Base-by-base conservation (phyloP, 2,888 invertebrate genomes). In the Hylaea fasciaria region DNA sequence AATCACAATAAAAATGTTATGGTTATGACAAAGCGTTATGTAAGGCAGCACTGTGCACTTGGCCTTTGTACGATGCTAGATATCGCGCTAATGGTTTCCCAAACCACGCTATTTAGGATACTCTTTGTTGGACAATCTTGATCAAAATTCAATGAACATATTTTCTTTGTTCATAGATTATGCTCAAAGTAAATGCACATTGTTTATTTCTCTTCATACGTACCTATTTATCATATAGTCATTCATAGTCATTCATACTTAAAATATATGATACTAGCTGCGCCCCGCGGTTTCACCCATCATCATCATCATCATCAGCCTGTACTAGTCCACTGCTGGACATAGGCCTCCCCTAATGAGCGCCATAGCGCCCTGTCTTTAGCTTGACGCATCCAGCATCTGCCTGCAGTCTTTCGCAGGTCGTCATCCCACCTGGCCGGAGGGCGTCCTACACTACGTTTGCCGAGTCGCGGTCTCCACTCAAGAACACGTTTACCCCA, bases 91-190 rank as follows among this genome's bases (percentile, higher is more conserved):
- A 76, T 75, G 73, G 74, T 72, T 82, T 82, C 80, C 75, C 81
- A 81, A 81, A 76, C 71, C 70, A 64, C 67, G 71, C 70, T 73
- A 74, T 79, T 77, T 74, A 75, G 72, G 74, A 78, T 76, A 72
- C 74, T 75, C 82, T 81, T 81, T 82, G 81, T 82, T 70, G 62
- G 59, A 59, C 67, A 68, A 82, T 82, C 80, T 74, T 77, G 81
- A 81, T 81, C 70, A 72, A 64, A 78, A 76, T 77, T 81, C 72
- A 80, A 82, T 78, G 74, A 71, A 64, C 70, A 78, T 76, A 77
- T 77, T 79, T 79, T 74, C 64, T 67, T 67, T 67, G 65, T 67
- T 55, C 44, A 50, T 32, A 32, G 32, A 32, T 58, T 52, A 57
- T 60, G 3, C 5, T 5, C 2, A 2, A 22, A 22, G 5, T 22